Percentiles rank a stretch among this genome's conserved stretches.
Conservation (phyloP, 2,113 vertebrate species). For the Oryzias javanicus region DNA sequence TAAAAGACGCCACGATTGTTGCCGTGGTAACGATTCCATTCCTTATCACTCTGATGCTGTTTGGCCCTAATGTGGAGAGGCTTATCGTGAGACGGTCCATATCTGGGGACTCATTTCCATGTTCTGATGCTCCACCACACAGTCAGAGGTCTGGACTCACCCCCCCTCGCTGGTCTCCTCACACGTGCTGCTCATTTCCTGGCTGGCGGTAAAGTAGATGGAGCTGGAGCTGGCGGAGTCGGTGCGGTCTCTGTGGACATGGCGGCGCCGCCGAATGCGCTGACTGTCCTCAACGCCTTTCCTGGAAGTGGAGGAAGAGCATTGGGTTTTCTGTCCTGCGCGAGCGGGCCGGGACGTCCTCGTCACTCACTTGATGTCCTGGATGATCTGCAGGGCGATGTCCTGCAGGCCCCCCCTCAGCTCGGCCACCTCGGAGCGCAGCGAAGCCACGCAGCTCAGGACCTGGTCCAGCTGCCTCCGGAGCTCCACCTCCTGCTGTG, state of each 20-base stretch:
- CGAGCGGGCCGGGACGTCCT: too few relatives aligned
- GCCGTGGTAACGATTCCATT: too few relatives aligned
- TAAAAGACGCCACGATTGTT: too few relatives aligned
- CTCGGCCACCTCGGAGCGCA: constrained; percentile 86
- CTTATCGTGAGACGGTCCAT: too few relatives aligned
- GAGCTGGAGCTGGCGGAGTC: constrained; percentile 91
- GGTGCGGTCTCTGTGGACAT: constrained; percentile 80
- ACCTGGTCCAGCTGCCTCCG: constrained; percentile 86
- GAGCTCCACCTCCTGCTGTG: constrained; percentile 79
- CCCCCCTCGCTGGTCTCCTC: constrained; percentile 90
- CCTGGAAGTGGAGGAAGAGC: constrained; percentile 58
- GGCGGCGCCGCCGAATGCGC: constrained; percentile 74
- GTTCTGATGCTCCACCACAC: background rate
- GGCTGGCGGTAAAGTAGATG: constrained; percentile 90
- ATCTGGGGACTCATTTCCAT: too few relatives aligned
- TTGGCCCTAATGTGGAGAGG: too few relatives aligned
- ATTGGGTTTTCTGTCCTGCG: too few relatives aligned
- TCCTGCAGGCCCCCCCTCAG: constrained; percentile 81
- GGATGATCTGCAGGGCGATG: constrained; percentile 83
- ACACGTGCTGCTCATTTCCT: constrained; percentile 68
- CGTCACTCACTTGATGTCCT: constrained; percentile 84
- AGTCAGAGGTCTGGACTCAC: constrained; percentile 65
- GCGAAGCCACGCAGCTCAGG: constrained; percentile 76
- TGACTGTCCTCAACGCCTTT: constrained; percentile 86
- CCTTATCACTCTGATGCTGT: too few relatives aligned